Percentiles rank a stretch among this genome's conserved stretches.
Conservation (phyloP, 1,140 invertebrate genomes). For the Anadara kagoshimensis region DNA sequence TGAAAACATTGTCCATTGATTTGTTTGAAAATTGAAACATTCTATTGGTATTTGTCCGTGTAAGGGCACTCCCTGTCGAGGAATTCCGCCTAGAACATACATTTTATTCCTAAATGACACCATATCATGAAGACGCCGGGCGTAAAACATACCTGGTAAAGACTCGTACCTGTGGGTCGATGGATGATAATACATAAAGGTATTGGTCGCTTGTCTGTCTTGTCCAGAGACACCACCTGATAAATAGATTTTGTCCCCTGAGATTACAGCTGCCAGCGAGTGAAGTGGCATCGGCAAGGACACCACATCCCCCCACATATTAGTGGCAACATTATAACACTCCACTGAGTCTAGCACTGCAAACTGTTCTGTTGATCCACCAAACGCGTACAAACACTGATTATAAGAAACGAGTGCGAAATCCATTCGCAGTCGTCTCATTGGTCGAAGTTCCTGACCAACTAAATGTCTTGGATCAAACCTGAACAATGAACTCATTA, state of each 20-base stretch:
- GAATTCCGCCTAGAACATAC: conserved; percentile 70
- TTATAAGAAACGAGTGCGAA: conserved; percentile 79
- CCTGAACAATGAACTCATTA: conserved; percentile 68
- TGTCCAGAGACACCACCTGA: conserved; percentile 66
- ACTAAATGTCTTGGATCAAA: conserved; percentile 71
- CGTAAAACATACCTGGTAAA: conserved; percentile 68
- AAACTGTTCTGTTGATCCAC: conserved; percentile 94
- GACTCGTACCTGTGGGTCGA: conserved; percentile 58
- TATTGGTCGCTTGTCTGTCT: conserved; percentile 64
- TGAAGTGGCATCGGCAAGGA: conserved; percentile 79
- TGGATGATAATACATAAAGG: conserved; percentile 63
- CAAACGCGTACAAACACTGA: conserved; percentile 90
- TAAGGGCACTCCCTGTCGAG: conserved; percentile 60
- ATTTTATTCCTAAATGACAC: conserved; percentile 58
- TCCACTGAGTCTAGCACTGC: conserved; percentile 89
- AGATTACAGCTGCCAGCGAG: conserved; percentile 62
- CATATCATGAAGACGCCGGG: conserved; percentile 71
- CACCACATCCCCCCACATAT: conserved; percentile 85
- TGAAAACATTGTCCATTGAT: conserved; percentile 71
- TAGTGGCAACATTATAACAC: conserved; percentile 85
- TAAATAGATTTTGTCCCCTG: conserved; percentile 65
- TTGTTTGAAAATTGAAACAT: conserved; percentile 59
- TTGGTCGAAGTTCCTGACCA: conserved; percentile 67
- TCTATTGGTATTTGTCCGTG: conserved; percentile 72
- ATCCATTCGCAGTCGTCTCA: conserved; percentile 66